A percentile compares a stretch with the other conserved stretches of the same genome.
phyloP scores from a whole-genome alignment of 2,888 invertebrate genomes.

The Lordiphosa andalusiaca region DNA sequence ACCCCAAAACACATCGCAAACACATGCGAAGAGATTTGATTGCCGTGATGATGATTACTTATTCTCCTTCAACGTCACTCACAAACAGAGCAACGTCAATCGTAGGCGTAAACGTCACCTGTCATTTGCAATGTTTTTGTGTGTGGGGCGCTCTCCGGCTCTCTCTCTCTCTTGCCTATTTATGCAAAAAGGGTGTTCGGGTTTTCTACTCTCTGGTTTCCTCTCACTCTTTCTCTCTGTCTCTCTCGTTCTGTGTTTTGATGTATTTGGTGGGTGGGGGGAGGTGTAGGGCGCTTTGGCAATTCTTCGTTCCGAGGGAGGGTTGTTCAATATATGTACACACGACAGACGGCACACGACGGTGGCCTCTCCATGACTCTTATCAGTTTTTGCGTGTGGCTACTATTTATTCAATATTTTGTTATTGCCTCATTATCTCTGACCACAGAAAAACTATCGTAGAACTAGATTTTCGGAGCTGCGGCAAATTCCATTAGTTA shows the following conservation, averaged over 20 bases:
- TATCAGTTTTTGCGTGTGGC: conserved; percentile 58
- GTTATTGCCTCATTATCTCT: conserved; percentile 47
- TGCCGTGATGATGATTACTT: conserved; percentile 32
- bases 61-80: conserved; percentile 21
- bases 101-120: conserved; percentile 63
- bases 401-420: conserved; percentile 55
- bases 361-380: conserved; percentile 33
- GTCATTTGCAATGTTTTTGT: conserved; percentile 72
- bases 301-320: conserved; percentile 10
- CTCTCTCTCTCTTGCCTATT: conserved; percentile 16
- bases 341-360: conserved; percentile 12
- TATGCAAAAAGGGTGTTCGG: conserved; percentile 36
- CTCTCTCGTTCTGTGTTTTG: conserved; percentile 9
- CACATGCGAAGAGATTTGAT: conserved; percentile 38
- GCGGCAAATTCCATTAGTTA: conserved; percentile 49
- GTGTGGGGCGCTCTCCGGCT: conserved; percentile 18
- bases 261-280: conserved; percentile 3
- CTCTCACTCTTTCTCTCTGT: conserved; percentile 10
- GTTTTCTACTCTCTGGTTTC: conserved; percentile 1
- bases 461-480: conserved; percentile 15
- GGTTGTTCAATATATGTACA: conserved; percentile 34
- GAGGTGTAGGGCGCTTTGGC: conserved; percentile 5
- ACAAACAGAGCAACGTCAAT: conserved; percentile 33
- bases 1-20: conserved; percentile 27
- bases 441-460: conserved; percentile 46